Evolutionary conservation across 2,113 vertebrate species (phyloP), one percentile per base, ranked within the genome.

Genomic region (Crocuta crocuta): DNA sequence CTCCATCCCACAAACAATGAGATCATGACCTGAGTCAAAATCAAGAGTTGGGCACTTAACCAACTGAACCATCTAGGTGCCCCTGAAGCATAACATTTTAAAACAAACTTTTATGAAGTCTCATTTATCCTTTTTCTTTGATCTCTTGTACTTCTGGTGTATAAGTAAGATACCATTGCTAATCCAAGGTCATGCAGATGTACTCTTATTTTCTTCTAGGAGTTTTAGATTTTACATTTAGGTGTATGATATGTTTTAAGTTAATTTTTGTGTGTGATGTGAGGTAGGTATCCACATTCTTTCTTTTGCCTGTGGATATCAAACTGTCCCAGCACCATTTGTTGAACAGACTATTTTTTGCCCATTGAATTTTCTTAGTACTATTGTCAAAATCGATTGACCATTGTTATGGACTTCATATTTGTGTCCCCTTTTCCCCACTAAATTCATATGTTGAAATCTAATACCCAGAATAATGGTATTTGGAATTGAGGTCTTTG

Each of bases 181-280:
- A 71, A 91, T 12, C 31, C 24, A 78, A 58, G 16, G 6, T 78
- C 33, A 31, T 13, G 6, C 48, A 61, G 0, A 43, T 83, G 85
- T 89, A 35, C 35, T 89, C 73, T 4, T 13, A 12, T 83, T 96
- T 95, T 81, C 43, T 58, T 88, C 2, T 91, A 26, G 43, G 3
- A 84, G 10, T 81, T 87, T 94, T 48, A 91, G 17, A 12, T 65
- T 28, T 95, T 83, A 71, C 5, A 65, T 71, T 87, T 83, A 95
- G 43, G 6, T 91, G 26, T 53, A 28, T 76, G n/a, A 33, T 43
- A 31, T 91, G 58, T 58, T 58, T 58, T 58, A 58, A 8, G 58
- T 58, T 58, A 58, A 58, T 23, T 58, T 58, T 58, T 88, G 53
- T 87, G 48, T 7, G 17, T 24, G 35, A 3, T 74, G 15, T 96